Evolutionary conservation across 2,797 vertebrate genomes (phyloP).

Genomic region (Catamblyrhynchus diadema): DNA sequence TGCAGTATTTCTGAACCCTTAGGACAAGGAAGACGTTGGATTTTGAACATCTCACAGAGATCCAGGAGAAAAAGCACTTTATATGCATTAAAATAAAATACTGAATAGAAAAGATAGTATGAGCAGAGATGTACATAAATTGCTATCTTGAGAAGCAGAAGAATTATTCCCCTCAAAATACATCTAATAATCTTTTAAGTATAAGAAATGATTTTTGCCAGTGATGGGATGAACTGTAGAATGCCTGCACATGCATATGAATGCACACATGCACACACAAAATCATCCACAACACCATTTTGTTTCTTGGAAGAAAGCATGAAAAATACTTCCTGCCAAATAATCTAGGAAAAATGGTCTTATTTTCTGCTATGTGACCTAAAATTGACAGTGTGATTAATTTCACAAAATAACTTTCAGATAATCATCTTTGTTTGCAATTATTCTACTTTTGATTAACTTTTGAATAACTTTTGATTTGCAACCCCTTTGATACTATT

Average conservation of each 20-base stretch:
- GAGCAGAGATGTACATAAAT: not conserved
- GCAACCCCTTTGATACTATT: not conserved
- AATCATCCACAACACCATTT: not conserved
- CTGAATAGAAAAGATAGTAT: not conserved
- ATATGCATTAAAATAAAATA: not conserved
- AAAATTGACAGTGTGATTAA: not conserved
- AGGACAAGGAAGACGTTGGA: not conserved
- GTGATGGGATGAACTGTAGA: not conserved
- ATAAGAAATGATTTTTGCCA: not conserved
- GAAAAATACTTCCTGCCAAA: not conserved
- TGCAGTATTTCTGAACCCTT: not conserved
- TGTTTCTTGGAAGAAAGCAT: not conserved
- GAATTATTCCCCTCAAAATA: not conserved
- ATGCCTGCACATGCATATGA: fast-evolving
- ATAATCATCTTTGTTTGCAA: not conserved
- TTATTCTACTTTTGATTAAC: not conserved
- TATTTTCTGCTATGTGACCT: not conserved
- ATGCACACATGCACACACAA: too few species aligned
- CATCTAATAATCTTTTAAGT: not conserved
- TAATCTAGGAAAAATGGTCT: not conserved
- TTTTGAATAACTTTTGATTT: not conserved
- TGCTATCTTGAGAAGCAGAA: not conserved
- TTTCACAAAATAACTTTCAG: not conserved
- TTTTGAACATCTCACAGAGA: not conserved
- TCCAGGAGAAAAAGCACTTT: not conserved